Evolutionary conservation across 2,888 invertebrate genomes (phyloP).

Genomic region (Tenthredo scrophulariae): DNA sequence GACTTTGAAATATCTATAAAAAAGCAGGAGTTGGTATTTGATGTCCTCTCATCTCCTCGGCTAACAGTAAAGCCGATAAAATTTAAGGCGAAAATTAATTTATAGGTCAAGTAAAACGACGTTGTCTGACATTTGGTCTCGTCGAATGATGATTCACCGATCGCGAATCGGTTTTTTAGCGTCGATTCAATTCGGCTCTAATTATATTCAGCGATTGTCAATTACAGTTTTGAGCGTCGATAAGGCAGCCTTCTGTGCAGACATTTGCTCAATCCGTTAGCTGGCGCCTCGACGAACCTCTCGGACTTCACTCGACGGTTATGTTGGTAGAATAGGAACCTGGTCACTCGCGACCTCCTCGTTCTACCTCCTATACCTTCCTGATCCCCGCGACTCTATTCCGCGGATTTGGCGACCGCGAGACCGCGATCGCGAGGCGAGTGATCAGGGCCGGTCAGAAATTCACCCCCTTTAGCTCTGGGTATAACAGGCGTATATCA

Average conservation of each 20-base stretch:
- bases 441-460: slow-evolving; percentile 40
- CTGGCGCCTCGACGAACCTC: slow-evolving; percentile 36
- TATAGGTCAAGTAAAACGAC: slow-evolving; percentile 2
- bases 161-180: background rate
- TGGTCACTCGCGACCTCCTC: slow-evolving; percentile 3
- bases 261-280: background rate
- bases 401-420: slow-evolving; percentile 53
- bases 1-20: background rate
- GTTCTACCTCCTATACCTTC: slow-evolving; percentile 44
- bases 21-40: background rate
- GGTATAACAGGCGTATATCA: slow-evolving; percentile 20
- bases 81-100: slow-evolving; percentile 1
- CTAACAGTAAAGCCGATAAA: background rate
- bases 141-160: background rate
- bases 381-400: slow-evolving; percentile 40
- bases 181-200: background rate
- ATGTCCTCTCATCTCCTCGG: background rate
- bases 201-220: background rate
- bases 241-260: slow-evolving; percentile 12
- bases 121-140: background rate
- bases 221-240: background rate
- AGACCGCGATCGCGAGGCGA: slow-evolving; percentile 40
- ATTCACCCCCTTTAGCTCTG: slow-evolving; percentile 6
- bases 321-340: slow-evolving; percentile 34
- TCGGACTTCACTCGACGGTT: background rate